phyloP scores from a whole-genome alignment of 2,797 vertebrate species.

The Calcarius lapponicus region DNA sequence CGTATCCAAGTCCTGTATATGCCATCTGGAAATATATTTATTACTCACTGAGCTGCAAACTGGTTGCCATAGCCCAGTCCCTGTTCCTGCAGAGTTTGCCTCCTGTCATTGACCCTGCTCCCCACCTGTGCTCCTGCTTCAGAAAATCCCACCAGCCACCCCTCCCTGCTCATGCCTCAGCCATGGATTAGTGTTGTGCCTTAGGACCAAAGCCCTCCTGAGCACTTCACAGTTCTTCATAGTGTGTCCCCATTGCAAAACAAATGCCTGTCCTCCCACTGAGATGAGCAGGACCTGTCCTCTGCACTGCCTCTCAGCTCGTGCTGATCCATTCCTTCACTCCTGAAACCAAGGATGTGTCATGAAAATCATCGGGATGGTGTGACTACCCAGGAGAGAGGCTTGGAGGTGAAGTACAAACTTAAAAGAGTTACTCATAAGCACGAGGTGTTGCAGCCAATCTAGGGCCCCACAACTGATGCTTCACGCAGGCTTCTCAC shows the following conservation, averaged over 20 bases:
- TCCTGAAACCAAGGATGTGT: not conserved
- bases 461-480: not conserved
- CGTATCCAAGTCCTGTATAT: not conserved
- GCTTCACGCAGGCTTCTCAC: fast-evolving
- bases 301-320: not conserved
- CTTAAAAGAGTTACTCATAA: not conserved
- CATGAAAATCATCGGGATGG: not conserved
- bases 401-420: not conserved
- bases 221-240: not conserved
- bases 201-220: not conserved
- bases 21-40: not conserved
- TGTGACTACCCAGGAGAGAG: not conserved
- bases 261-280: not conserved
- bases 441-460: not conserved
- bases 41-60: not conserved
- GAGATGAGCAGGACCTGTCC: not conserved
- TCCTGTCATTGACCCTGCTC: not conserved
- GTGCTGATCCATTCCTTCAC: not conserved
- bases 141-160: not conserved
- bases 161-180: not conserved
- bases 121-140: not conserved
- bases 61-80: fast-evolving
- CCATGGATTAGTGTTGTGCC: fast-evolving
- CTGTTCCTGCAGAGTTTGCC: not conserved
- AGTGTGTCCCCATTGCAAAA: fast-evolving